A percentile compares a stretch with the other conserved stretches of the same genome.
Evolutionary conservation across 2,888 invertebrate genomes (phyloP).

Genomic region (Crematogaster levior): DNA sequence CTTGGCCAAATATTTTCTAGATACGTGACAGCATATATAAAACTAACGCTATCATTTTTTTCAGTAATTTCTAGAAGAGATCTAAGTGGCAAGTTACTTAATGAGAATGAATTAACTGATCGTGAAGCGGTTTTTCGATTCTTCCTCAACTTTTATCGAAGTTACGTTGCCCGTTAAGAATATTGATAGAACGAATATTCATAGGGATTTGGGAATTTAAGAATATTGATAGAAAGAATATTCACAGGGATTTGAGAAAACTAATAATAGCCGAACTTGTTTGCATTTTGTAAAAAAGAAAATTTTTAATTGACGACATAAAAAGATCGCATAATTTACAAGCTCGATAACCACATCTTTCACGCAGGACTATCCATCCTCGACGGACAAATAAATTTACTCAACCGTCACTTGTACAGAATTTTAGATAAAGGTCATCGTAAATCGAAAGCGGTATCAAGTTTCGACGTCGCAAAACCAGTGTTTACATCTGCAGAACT

Average conservation of each 20-base stretch:
- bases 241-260: too few relatives aligned
- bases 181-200: background rate
- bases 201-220: background rate
- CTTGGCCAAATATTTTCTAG: background rate
- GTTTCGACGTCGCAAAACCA: conserved; percentile 37
- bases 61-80: background rate
- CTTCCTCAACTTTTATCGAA: background rate
- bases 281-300: background rate
- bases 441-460: conserved; percentile 26
- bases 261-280: background rate
- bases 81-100: background rate
- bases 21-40: too few relatives aligned
- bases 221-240: too few relatives aligned
- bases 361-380: background rate
- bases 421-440: conserved; percentile 34
- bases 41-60: background rate
- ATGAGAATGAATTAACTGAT: conserved; percentile 1
- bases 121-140: background rate
- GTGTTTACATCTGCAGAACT: background rate
- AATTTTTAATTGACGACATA: background rate
- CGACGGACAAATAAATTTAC: conserved; percentile 18
- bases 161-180: background rate
- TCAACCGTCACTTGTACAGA: conserved; percentile 12
- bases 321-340: conserved; percentile 20
- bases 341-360: background rate